Base-by-base conservation (phyloP, 2,888 invertebrate genomes). In the Tenthredo distinguenda region DNA sequence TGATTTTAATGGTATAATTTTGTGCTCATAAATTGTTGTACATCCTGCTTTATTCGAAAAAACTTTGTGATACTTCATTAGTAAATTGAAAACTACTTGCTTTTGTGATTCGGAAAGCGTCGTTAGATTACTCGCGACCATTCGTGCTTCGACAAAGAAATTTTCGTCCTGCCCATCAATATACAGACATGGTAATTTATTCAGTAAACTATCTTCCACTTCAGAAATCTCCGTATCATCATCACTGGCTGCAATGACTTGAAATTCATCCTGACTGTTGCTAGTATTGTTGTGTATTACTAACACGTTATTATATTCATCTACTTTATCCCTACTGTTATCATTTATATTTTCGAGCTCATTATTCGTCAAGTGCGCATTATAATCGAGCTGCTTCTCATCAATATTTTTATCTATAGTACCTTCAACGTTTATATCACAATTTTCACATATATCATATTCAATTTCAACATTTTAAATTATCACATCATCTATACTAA, bases 1-100 rank as follows among this genome's bases (percentile, higher is more conserved):
- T 0, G 81, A 47, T 21, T 89, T 87, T 3, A 55, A 84, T 76
- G 90, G 72, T 37, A 87, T 87, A 10, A 91, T 90, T n/a, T 86
- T 55, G 86, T 91, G 91, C 50, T 87, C 83, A 83, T 91, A 91
- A n/a, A 87, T 84, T 26, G 83, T 47, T 4, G 87, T 88, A n/a
- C 86, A 84, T 4, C 90, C 90, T 0, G 90, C 88, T 40, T 86
- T 86, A n/a, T 86, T 84, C 2, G 88, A 88, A 82, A 90, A 90
- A 31, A 89, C 87, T 2, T 15, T 43, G 40, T 77, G 21, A 72
- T 85, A 87, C 76, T 85, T 76, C 12, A 21, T 34, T 21, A 87
- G n/a, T 10, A 86, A 34, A 15, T 82, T n/a, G 21, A 72, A 12
- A n/a, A 85, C 18, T 2, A 31, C 18, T 18, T 65, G 31, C n/a